Conservation (phyloP, 2,113 vertebrate species). For the Ranitomeya imitator region DNA sequence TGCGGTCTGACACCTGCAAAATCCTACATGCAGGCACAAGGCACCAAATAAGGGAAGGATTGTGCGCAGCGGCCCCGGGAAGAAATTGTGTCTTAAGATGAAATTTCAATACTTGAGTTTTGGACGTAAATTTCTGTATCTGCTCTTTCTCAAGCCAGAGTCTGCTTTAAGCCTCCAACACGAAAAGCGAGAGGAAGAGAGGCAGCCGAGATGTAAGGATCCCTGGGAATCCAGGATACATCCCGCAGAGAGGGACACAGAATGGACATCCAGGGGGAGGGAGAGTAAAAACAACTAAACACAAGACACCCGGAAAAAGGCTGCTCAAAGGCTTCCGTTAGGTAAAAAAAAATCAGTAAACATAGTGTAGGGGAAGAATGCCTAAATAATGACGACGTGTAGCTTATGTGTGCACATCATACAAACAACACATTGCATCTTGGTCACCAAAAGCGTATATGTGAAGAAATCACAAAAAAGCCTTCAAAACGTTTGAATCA, state of each 20-base stretch:
- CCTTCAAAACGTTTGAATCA: not conserved
- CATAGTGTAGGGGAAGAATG: not conserved
- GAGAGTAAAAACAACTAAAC: conserved; percentile 43
- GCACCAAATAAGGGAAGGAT: conserved; percentile 83
- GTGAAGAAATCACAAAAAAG: not conserved
- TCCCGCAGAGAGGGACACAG: conserved; percentile 49
- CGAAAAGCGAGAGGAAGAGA: conserved; percentile 50
- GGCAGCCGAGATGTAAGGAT: conserved; percentile 52
- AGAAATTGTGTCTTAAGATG: conserved; percentile 76
- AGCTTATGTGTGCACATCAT: not conserved
- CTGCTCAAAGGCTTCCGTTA: conserved; percentile 9
- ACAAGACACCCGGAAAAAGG: conserved; percentile 9
- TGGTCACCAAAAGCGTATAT: not conserved
- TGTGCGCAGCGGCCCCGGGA: conserved; percentile 70
- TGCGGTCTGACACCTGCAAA: conserved; percentile 66
- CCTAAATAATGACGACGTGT: not conserved
- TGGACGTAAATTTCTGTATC: conserved; percentile 80
- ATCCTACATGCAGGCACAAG: conserved; percentile 69
- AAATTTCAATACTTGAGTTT: conserved; percentile 79
- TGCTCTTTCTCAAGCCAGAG: conserved; percentile 77
- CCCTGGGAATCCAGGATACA: conserved; percentile 57
- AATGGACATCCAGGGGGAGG: conserved; percentile 46
- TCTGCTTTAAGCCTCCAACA: conserved; percentile 48
- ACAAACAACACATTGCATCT: not conserved
- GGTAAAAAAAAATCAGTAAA: not conserved